phyloP scores from a whole-genome alignment of 2,797 vertebrate genomes.

The Catharus ustulatus region DNA sequence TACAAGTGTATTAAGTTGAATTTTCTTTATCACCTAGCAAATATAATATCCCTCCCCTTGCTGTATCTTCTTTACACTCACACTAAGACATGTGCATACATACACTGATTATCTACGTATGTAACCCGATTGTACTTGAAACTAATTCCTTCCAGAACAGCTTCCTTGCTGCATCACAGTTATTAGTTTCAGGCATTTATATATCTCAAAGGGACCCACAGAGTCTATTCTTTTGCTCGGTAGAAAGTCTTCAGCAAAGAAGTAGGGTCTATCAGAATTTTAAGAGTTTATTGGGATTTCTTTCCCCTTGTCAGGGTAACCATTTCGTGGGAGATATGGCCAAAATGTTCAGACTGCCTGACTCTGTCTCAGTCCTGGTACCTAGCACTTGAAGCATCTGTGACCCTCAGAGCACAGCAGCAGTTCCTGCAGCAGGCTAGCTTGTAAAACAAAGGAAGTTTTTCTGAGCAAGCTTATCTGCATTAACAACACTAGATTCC shows the following conservation, averaged over 20 bases:
- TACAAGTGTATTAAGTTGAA: background rate
- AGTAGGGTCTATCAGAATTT: background rate
- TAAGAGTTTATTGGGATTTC: background rate
- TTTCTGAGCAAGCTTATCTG: slow-evolving; percentile 54
- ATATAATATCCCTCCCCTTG: background rate
- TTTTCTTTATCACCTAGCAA: background rate
- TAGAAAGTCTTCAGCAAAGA: slow-evolving; percentile 15
- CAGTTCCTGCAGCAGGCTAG: background rate
- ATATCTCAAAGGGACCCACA: background rate
- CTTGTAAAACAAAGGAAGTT: slow-evolving; percentile 57
- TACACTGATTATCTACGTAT: background rate
- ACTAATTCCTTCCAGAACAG: background rate
- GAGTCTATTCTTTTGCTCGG: slow-evolving; percentile 7
- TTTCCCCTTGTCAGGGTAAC: background rate
- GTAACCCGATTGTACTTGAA: background rate
- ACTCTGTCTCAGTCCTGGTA: background rate
- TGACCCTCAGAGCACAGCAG: background rate
- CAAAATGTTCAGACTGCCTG: background rate
- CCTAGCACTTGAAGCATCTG: background rate
- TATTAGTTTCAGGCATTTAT: background rate
- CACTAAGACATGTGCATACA: background rate
- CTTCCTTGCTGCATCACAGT: background rate
- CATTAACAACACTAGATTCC: slow-evolving; percentile 58
- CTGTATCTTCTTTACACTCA: background rate
- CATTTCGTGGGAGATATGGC: background rate